These are phyloP conservation scores for Volucella bombylans DNA, from an alignment of 2,888 invertebrate species.

Conservation along the genomic window DNA sequence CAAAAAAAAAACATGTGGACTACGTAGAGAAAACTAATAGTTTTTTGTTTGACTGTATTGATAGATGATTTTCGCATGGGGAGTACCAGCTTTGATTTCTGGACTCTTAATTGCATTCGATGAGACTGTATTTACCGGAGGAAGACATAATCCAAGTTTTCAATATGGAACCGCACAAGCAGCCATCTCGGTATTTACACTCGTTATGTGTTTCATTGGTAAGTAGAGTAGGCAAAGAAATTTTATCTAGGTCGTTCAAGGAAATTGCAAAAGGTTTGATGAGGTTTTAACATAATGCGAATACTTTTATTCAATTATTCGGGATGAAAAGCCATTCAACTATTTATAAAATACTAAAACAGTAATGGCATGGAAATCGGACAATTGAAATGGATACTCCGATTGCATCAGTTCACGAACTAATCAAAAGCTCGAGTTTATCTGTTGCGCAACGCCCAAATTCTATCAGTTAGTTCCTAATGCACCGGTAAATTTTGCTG, in stretches of 20 bases:
- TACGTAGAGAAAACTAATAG: not conserved
- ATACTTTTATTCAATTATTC: too few species aligned
- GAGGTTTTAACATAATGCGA: not conserved
- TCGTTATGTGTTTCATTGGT: slow-evolving; percentile 92
- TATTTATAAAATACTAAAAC: too few species aligned
- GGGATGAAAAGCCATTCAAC: too few species aligned
- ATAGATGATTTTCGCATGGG: slow-evolving; percentile 85
- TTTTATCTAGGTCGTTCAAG: not conserved
- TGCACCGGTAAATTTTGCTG: too few species aligned
- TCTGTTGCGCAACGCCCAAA: too few species aligned
- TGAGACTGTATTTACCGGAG: slow-evolving; percentile 83
- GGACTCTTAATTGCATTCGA: slow-evolving; percentile 85
- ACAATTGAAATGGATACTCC: too few species aligned
- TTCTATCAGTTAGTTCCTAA: too few species aligned
- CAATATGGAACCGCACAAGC: slow-evolving; percentile 91
- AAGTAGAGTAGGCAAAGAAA: slow-evolving; percentile 76
- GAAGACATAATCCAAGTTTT: slow-evolving; percentile 88
- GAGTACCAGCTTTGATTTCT: slow-evolving; percentile 87
- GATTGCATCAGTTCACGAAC: too few species aligned
- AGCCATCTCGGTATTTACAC: slow-evolving; percentile 88
- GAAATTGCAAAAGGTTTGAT: not conserved
- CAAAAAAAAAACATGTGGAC: slow-evolving; percentile 84
- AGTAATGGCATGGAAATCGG: too few species aligned
- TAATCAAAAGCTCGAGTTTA: too few species aligned
- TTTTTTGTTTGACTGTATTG: slow-evolving; percentile 76